phyloP scores from a whole-genome alignment of 2,113 vertebrate genomes.

The Vulpes lagopus region DNA sequence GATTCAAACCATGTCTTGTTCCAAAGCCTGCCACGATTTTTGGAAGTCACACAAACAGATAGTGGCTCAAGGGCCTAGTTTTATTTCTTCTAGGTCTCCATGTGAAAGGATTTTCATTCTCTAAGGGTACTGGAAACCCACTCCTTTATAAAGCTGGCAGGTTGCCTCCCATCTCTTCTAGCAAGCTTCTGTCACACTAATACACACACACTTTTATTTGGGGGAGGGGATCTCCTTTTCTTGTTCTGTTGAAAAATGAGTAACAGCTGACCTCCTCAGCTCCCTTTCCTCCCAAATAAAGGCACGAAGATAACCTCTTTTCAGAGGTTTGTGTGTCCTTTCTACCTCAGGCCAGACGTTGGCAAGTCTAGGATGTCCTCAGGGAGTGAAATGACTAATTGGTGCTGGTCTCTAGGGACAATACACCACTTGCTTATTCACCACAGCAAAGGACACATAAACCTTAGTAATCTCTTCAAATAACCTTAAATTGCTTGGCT shows the following conservation, averaged over 20 bases:
- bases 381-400: conserved; percentile 18
- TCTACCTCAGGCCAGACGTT: conserved; percentile 2
- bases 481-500: conserved; percentile 83
- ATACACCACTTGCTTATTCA: conserved; percentile 57
- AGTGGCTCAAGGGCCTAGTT: not conserved
- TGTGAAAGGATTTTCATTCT: not conserved
- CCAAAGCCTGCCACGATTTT: not conserved
- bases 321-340: not conserved
- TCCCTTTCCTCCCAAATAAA: not conserved
- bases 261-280: not conserved
- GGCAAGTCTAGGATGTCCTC: conserved; percentile 12
- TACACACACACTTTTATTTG: not conserved
- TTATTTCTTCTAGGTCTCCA: not conserved
- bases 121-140: not conserved
- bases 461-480: conserved; percentile 85
- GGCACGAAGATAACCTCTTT: not conserved
- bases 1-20: not conserved
- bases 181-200: not conserved
- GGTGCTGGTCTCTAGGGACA: conserved; percentile 66
- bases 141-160: not conserved
- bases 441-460: conserved; percentile 79
- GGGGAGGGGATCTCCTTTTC: not conserved
- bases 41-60: not conserved
- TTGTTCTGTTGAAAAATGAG: not conserved
- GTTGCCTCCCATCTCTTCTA: not conserved